Evolutionary conservation across 2,113 vertebrate genomes (phyloP), one percentile per base, ranked within the genome.

Genomic region (Microcebus ravelobensis): DNA sequence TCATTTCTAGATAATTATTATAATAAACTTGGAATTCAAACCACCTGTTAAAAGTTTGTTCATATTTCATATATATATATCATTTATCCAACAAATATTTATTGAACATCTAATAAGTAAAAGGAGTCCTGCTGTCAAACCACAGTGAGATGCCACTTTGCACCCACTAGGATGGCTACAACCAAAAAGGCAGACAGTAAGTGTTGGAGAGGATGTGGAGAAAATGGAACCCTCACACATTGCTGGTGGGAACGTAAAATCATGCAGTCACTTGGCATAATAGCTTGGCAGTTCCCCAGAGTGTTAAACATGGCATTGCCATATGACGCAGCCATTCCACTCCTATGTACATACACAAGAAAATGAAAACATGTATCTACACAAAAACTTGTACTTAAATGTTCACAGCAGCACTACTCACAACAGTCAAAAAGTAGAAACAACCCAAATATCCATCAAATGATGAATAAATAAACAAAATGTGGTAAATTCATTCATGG

Each of bases 71-170:
- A 57, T 90, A 74, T 71, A 50, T 39, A 39, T 68, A 81, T 34
- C 42, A 79, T 87, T 88, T 87, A 94, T 91, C 57, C 11, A 79
- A 90, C 57, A 97, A 92, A 76, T 92, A 87, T 80, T 95, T 93
- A 82, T 67, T 42, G 27, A 87, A 52, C 20, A 80, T 87, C 48
- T 48, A 74, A 79, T 70, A 71, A 31, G 65, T 50, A 79, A 68
- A 86, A 80, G n/a, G 29, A 95, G 63, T 63, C 25, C 77, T 42
- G 50, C 61, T 67, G 42, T 74, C 18, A 87, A 95, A 59, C 57
- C 71, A 91, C 21, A 3, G 36, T 80, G 68, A 84, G 23, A 52
- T 74, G 15, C 50, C 57, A 79, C 34, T 92, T 74, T 18, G 50
- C n/a, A 84, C 31, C 39, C n/a, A 93, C 39, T 45, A 80, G 55